Conservation (phyloP, 2,113 vertebrate genomes). For the Dipodomys merriami region DNA sequence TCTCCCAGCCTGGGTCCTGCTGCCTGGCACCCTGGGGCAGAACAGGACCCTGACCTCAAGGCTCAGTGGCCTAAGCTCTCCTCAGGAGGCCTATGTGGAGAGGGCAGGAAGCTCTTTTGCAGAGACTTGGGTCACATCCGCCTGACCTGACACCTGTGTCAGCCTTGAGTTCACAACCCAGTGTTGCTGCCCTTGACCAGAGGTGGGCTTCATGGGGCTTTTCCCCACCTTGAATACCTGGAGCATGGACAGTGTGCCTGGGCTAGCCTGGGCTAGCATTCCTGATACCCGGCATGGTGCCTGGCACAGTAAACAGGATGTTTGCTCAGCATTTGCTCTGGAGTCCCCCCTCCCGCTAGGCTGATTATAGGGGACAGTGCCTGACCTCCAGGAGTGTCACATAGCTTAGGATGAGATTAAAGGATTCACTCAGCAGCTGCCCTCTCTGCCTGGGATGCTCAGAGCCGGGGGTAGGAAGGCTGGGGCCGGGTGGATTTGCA, state of each 20-base stretch:
- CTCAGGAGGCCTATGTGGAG: not conserved
- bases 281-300: not conserved
- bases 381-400: constrained; percentile 78
- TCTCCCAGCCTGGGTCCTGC: not conserved
- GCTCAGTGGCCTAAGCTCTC: not conserved
- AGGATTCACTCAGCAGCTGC: constrained; percentile 70
- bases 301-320: not conserved
- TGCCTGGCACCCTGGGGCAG: not conserved
- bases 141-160: not conserved
- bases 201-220: not conserved
- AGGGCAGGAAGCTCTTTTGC: not conserved
- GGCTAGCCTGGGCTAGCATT: not conserved
- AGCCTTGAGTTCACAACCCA: not conserved
- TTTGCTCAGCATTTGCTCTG: constrained; percentile 39
- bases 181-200: not conserved
- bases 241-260: no score
- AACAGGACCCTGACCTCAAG: not conserved
- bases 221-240: no score
- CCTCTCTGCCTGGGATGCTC: not conserved
- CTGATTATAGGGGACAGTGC: constrained; percentile 76
- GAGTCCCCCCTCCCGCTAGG: constrained; percentile 52
- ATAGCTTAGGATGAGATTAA: constrained; percentile 76
- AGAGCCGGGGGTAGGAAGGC: not conserved
- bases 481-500: not conserved
- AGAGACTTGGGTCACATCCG: not conserved